A percentile compares a stretch with the other conserved stretches of the same genome.
phyloP scores from a whole-genome alignment of 2,113 vertebrate species.

The Chlorocebus sabaeus region DNA sequence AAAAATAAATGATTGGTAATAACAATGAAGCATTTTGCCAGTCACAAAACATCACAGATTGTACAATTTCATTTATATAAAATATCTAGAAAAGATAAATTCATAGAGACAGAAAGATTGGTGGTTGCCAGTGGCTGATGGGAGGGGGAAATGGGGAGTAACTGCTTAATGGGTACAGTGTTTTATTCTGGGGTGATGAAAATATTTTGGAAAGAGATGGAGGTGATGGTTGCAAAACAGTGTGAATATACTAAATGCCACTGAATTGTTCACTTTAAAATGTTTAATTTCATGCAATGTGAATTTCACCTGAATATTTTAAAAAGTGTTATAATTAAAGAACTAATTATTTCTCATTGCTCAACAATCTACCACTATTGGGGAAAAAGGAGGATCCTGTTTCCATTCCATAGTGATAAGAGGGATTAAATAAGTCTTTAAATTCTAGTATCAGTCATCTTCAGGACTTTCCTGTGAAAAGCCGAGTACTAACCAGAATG shows the following conservation, averaged over 20 bases:
- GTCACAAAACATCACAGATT: not conserved
- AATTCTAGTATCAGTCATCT: not conserved
- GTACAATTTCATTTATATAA: not conserved
- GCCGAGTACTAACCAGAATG: not conserved
- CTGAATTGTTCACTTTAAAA: not conserved
- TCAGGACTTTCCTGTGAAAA: not conserved
- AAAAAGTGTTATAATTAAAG: not conserved
- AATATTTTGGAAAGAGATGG: not conserved
- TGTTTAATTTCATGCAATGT: not conserved
- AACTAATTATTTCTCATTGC: not conserved
- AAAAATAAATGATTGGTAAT: not conserved
- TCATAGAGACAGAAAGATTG: not conserved
- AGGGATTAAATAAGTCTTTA: not conserved
- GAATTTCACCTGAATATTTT: not conserved
- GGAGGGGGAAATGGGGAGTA: not conserved
- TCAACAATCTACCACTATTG: not conserved
- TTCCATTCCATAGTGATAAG: not conserved
- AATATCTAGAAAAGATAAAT: not conserved
- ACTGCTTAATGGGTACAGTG: rapidly evolving
- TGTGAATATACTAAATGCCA: not conserved
- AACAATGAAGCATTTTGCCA: not conserved
- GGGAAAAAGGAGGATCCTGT: not conserved
- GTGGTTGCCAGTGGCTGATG: not conserved
- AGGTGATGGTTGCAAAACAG: not conserved
- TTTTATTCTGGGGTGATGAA: not conserved